Base-by-base conservation (phyloP, 2,797 vertebrate species). In the Balearica regulorum region DNA sequence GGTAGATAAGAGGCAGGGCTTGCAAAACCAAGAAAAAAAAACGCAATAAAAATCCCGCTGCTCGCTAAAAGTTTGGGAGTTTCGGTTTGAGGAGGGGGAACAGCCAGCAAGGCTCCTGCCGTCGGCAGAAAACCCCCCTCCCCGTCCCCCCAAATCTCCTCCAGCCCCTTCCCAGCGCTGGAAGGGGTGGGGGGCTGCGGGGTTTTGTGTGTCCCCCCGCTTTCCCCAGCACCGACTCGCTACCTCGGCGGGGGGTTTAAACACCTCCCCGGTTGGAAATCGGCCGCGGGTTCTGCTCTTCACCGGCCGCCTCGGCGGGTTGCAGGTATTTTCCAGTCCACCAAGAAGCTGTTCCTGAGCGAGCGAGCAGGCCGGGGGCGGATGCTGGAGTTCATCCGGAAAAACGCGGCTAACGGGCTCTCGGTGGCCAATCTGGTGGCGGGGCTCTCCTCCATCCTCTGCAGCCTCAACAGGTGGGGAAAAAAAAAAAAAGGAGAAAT, bases 381-480 rank as follows among this genome's bases (percentile, higher is more conserved):
- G 92, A 96, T 98, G 37, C 98, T 98, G 95, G 99, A 99, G 92
- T 99, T 99, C 97, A 97, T 98, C 19, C 98, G 99, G 58, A 99
- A 98, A 97, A 99, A 99, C 91, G 98, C 98, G 2, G 98, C 98
- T 54, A 99, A 99, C 39, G 98, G 98, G 58, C 97, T 99, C 81
- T 99, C 99, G 3, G 73, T 99, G 90, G 97, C 98, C 92, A 99
- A 99, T 97, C 98, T 99, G 96, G 93, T 99, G 85, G 98, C 99
- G 93, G 99, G 99, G 66, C 98, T 99, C 94, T 97, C 98, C 76
- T 99, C 99, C 94, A 97, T 99, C 89, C 98, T 99, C 95, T 98
- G 99, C 98, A 99, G 98, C 79, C 97, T 99, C 29, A 98, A 98
- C 35, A 98, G 99, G 99, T 99, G 96, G 95, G 58, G 51, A 2